Evolutionary conservation across 2,113 vertebrate species (phyloP).

Genomic region (Stomatorhinus ivindoensis): DNA sequence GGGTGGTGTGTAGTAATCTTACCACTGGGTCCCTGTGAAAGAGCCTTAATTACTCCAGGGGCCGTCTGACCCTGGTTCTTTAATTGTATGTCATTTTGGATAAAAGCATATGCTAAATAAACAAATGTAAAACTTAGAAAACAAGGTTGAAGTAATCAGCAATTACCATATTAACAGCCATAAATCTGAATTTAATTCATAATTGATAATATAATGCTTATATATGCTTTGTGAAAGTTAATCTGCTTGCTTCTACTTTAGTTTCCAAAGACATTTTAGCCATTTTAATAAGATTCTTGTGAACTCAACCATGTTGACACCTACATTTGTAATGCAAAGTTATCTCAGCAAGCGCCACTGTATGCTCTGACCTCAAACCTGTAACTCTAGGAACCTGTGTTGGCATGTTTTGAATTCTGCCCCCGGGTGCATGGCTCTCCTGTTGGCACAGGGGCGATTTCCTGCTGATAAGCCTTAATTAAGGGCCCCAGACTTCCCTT

Average conservation of each 20-base stretch:
- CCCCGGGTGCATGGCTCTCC: not conserved
- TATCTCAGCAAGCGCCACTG: not conserved
- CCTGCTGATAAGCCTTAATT: not conserved
- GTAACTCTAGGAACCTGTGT: not conserved
- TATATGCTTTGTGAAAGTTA: not conserved
- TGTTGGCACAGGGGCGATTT: not conserved
- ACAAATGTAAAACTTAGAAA: not conserved
- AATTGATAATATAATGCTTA: not conserved
- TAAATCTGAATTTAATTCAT: not conserved
- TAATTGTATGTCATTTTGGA: not conserved
- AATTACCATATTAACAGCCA: not conserved
- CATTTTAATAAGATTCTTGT: not conserved
- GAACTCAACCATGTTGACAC: constrained; percentile 4
- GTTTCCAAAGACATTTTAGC: not conserved
- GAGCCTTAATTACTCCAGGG: not conserved
- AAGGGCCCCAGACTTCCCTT: not conserved
- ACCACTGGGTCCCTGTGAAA: not conserved
- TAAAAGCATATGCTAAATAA: not conserved
- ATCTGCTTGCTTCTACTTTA: not conserved
- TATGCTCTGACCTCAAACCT: not conserved
- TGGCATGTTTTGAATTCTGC: not conserved
- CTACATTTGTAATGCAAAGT: not conserved
- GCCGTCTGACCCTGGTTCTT: not conserved
- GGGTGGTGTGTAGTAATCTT: not conserved
- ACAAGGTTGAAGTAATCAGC: not conserved